Evolutionary conservation across 2,888 invertebrate species (phyloP), one percentile per base, ranked within the genome.

Genomic region (Yponomeuta malinellus): DNA sequence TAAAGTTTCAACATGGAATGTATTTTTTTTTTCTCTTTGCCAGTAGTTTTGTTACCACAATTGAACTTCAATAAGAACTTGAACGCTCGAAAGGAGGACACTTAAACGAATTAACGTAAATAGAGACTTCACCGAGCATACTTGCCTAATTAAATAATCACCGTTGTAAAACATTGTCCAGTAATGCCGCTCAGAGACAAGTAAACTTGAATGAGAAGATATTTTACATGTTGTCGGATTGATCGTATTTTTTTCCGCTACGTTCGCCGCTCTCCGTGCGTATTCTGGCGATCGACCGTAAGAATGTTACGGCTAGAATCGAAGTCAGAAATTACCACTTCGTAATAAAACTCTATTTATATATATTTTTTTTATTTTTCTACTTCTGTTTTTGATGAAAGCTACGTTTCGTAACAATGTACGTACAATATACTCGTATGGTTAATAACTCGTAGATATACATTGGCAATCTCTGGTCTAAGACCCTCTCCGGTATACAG

Each of bases 191-290:
- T 12, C 52, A 59, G 15, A 15, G 12, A 59, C 43, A 43, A 43
- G 43, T 43, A 59, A 59, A 12, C 15, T 15, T 59, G 52, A 59
- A 59, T 59, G 52, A 59, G 52, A 59, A 59, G 15, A 59, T 59
- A 59, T 59, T 59, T 59, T 59, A 59, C 52, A 59, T 15, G 52
- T 59, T 59, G 52, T 59, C 52, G 52, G 52, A 59, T 59, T 59
- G 15, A 59, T 59, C 52, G 52, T 59, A 59, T 59, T 59, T 59
- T 23, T 59, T 59, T 59, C 52, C 15, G 52, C 6, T 15, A 2
- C 52, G 52, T 15, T 23, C 15, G 52, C 15, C 52, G 52, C 52
- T 15, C 15, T 8, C 52, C 15, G 52, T 3, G 15, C 52, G 52
- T 59, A 59, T 59, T 59, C 52, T 59, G 52, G 12, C 12, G 52